Evolutionary conservation across 35 echinoderm and acorn worm species (phyloP).

Genomic region (Lytechinus pictus): DNA sequence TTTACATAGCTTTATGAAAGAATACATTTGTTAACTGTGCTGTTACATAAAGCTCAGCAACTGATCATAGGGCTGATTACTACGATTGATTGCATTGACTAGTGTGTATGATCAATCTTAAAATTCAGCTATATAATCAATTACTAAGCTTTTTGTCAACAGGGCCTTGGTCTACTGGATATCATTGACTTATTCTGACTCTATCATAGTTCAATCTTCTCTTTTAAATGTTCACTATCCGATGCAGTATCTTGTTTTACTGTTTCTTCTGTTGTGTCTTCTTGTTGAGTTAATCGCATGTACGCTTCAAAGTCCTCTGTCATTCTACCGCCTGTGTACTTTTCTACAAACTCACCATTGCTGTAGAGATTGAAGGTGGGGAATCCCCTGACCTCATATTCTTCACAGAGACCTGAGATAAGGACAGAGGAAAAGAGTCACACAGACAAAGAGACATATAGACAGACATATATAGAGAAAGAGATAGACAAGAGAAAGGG

Average conservation of each 20-base stretch:
- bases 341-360: conserved; percentile 55
- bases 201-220: not conserved
- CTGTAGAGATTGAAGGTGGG: conserved; percentile 89
- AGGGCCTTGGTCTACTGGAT: not conserved
- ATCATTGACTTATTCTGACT: not conserved
- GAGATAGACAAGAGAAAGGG: not conserved
- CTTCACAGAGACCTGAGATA: conserved; percentile 71
- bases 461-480: not conserved
- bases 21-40: not conserved
- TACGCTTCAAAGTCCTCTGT: conserved; percentile 70
- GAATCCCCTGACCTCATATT: conserved; percentile 76
- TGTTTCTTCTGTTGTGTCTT: not conserved
- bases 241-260: not conserved
- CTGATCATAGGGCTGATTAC: no score
- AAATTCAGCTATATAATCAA: no score
- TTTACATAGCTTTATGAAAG: no score
- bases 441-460: no score
- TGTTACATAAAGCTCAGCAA: no score
- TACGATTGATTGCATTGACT: no score
- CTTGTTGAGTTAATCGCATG: conserved; percentile 23
- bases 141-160: no score
- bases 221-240: conserved; percentile 11
- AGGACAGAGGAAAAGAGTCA: no score
- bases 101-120: no score
- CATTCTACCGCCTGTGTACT: conserved; percentile 68